phyloP scores from a whole-genome alignment of 2,797 vertebrate species.

The Poecile montanus region DNA sequence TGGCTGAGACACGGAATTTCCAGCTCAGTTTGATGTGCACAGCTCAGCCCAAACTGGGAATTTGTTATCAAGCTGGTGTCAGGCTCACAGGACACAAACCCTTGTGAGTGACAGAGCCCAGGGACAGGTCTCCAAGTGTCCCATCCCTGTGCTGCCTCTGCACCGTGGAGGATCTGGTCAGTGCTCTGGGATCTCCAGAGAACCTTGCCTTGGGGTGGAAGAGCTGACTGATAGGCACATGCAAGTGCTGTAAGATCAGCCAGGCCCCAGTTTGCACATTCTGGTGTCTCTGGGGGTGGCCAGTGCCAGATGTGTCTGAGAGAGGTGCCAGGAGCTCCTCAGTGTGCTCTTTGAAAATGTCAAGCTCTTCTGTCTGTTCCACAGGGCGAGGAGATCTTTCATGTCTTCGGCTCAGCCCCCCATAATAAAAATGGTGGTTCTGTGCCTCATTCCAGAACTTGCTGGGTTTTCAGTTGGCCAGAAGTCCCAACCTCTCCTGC shows the following conservation, averaged over 20 bases:
- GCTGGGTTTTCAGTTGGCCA: conserved; percentile 19
- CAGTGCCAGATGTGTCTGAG: conserved; percentile 6
- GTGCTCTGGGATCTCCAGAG: not conserved
- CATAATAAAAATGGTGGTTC: not conserved
- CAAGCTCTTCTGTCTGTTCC: not conserved
- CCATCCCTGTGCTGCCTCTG: not conserved
- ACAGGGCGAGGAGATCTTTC: not conserved
- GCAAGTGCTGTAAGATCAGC: not conserved
- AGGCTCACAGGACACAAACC: not conserved
- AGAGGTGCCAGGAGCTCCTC: conserved; percentile 13
- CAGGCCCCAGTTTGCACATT: not conserved
- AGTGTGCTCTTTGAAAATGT: conserved; percentile 9
- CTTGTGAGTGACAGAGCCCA: not conserved
- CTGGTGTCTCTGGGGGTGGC: not conserved
- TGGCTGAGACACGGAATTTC: not conserved
- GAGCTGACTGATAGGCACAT: not conserved
- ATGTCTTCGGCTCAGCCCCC: not conserved
- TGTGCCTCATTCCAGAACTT: not conserved
- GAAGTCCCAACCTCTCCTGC: not conserved
- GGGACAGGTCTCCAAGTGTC: not conserved
- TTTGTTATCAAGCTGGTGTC: not conserved
- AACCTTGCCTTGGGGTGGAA: not conserved
- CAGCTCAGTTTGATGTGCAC: not conserved
- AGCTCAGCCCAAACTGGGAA: not conserved
- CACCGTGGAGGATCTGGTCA: not conserved